Base-by-base conservation (phyloP, 2,113 vertebrate species). In the Hippocampus guttulatus region DNA sequence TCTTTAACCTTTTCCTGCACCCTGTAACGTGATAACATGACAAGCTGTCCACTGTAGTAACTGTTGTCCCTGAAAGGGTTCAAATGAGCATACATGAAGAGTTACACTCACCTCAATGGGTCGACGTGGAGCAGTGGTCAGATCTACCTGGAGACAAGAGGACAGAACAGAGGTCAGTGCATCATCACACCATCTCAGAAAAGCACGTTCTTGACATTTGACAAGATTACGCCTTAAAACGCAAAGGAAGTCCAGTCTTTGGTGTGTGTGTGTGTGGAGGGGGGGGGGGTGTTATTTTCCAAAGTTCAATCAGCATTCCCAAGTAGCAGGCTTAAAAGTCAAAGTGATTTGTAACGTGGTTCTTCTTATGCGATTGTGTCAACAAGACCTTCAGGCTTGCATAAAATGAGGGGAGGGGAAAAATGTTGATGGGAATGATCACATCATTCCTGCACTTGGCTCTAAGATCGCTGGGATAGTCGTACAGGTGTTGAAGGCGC, bases 21-120 rank as follows among this genome's bases (percentile, higher is more conserved):
- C 33, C 33, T 38, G 5, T 38, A 38, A 38, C 5, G 33, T 38
- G 5, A 38, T 38, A 38, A 38, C 33, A 38, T 38, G 33, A 38
- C 5, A 38, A 38, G 33, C 33, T 38, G 33, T 38, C 33, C 5
- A 38, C 33, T 38, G 33, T 38, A 38, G 33, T 38, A 38, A 38
- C 33, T 38, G 33, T 0, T 38, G 33, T 38, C 5, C 33, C 33
- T 38, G 33, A 38, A 38, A 38, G 33, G 33, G 33, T 38, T 38
- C 33, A 60, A 60, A 60, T 16, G 23, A 60, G 3, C n/a, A 57
- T 14, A 0, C 23, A 14, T 0, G 8, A 64, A 69, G 43, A 25
- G 23, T 78, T 51, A 54, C 1, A 88, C 92, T 92, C 84, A 93
- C 92, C 90, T 93, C 89, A 9, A 90, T 83, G 25, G 87, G 83